A percentile compares a stretch with the other conserved stretches of the same genome.
Evolutionary conservation across 2,797 vertebrate genomes (phyloP).

Genomic region (Esox lucius): DNA sequence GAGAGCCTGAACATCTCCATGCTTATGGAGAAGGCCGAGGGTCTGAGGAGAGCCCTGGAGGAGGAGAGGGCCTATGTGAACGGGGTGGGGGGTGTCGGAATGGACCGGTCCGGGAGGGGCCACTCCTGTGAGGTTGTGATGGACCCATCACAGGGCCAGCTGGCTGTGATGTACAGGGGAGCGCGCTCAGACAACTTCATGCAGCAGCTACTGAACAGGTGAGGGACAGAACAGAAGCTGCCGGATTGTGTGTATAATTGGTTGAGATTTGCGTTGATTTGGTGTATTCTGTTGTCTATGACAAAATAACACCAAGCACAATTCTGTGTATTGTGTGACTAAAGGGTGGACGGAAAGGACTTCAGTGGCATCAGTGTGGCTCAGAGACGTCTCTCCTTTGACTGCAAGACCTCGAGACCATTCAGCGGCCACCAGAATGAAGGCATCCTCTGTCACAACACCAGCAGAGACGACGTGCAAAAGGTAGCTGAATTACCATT

Average conservation of each 20-base stretch:
- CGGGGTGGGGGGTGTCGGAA: constrained; percentile 68
- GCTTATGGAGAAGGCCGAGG: constrained; percentile 96
- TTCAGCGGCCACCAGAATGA: constrained; percentile 79
- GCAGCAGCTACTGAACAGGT: constrained; percentile 95
- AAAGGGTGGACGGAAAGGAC: constrained; percentile 93
- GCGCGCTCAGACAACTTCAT: constrained; percentile 93
- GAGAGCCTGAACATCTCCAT: constrained; percentile 96
- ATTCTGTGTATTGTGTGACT: not conserved
- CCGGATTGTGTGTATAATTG: not conserved
- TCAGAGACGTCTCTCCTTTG: constrained; percentile 79
- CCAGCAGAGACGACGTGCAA: constrained; percentile 71
- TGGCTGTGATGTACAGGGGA: constrained; percentile 88
- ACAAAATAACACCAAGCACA: too few relatives aligned
- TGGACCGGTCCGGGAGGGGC: constrained; percentile 77
- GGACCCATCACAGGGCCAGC: constrained; percentile 83
- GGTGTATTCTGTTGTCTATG: not conserved
- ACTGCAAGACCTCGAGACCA: constrained; percentile 76
- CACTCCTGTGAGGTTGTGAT: constrained; percentile 78
- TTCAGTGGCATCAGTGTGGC: constrained; percentile 75
- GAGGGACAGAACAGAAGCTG: not conserved
- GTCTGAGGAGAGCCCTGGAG: constrained; percentile 89
- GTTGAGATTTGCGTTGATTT: not conserved
- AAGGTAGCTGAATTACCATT: constrained; percentile 49
- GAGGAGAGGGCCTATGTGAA: constrained; percentile 92
- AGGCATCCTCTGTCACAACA: constrained; percentile 80